Evolutionary conservation across 2,888 invertebrate genomes (phyloP).

Genomic region (Glyphotaelius pellucidus): DNA sequence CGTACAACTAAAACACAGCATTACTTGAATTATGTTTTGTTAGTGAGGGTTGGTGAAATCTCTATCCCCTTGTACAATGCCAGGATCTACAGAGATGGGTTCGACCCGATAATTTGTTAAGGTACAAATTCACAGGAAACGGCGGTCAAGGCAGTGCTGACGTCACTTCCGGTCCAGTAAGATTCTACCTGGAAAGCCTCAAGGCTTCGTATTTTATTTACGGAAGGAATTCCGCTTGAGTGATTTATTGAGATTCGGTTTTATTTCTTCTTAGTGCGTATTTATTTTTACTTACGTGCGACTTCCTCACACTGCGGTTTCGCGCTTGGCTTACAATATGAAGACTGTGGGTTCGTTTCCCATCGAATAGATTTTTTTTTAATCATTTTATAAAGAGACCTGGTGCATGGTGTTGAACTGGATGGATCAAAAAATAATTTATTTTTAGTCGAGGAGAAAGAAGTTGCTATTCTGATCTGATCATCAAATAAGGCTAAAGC

Average conservation of each 20-base stretch:
- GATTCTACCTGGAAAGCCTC: constrained; percentile 55
- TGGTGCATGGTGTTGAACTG: no score
- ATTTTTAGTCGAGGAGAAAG: no score
- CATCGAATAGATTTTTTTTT: neutral
- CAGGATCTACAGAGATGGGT: constrained; percentile 27
- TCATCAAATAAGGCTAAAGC: no score
- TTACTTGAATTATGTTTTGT: neutral
- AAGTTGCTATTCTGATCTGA: no score
- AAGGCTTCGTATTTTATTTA: constrained; percentile 43
- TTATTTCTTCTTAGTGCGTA: neutral
- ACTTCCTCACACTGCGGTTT: neutral
- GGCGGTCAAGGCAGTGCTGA: constrained; percentile 61
- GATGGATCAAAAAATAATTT: no score
- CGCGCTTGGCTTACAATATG: neutral
- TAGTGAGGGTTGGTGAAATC: neutral
- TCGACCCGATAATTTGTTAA: constrained; percentile 61
- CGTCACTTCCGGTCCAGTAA: constrained; percentile 62
- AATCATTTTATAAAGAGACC: no score
- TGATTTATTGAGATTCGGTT: neutral
- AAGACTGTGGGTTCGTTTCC: neutral
- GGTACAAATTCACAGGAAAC: constrained; percentile 62
- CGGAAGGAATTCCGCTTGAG: neutral
- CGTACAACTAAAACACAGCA: neutral
- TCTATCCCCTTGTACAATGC: neutral
- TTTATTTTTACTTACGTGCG: neutral